phyloP scores from a whole-genome alignment of 2,888 invertebrate species.

The Callosobruchus maculatus region DNA sequence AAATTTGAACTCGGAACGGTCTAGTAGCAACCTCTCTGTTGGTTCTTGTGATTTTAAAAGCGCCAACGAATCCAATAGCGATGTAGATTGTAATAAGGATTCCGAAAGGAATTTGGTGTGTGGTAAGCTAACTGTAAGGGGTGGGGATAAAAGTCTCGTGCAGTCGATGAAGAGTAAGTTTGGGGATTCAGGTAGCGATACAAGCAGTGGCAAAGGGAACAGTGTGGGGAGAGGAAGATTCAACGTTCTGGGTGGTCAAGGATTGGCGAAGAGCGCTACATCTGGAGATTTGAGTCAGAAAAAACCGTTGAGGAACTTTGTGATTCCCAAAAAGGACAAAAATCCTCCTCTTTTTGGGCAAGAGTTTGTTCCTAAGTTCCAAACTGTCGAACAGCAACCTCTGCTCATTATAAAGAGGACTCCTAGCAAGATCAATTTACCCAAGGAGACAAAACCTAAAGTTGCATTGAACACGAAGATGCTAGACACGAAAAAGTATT shows the following conservation, averaged over 20 bases:
- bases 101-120: neutral
- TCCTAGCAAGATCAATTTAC: conserved; percentile 46
- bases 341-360: conserved; percentile 40
- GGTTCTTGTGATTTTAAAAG: neutral
- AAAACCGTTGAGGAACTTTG: conserved; percentile 38
- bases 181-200: neutral
- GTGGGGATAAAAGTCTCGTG: neutral
- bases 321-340: conserved; percentile 36
- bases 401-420: conserved; percentile 47
- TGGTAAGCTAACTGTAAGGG: neutral
- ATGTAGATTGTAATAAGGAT: neutral
- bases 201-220: neutral
- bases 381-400: conserved; percentile 40
- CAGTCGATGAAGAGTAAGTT: neutral
- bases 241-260: neutral
- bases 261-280: conserved; percentile 33
- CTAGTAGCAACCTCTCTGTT: neutral
- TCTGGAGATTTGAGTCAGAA: conserved; percentile 20
- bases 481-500: conserved; percentile 46
- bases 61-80: neutral
- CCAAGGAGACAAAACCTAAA: conserved; percentile 46
- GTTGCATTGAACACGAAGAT: conserved; percentile 42
- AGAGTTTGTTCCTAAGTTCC: conserved; percentile 42
- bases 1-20: neutral
- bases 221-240: neutral